These are phyloP conservation scores for Urosaurus nigricauda DNA, from an alignment of 2,797 vertebrate genomes.

Conservation along the genomic window DNA sequence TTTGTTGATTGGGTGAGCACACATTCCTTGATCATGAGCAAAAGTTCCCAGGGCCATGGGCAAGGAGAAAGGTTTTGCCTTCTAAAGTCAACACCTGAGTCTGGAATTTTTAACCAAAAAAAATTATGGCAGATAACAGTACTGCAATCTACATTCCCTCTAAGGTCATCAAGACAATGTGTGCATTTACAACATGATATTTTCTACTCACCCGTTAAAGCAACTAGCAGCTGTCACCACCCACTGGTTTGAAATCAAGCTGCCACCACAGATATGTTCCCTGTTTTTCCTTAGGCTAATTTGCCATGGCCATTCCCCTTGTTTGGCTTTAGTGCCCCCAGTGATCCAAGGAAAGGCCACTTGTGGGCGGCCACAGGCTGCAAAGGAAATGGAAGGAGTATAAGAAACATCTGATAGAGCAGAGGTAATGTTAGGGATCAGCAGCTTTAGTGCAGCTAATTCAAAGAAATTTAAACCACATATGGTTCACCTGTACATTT, in stretches of 20 bases:
- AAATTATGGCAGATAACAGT: neutral
- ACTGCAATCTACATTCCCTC: neutral
- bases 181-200: neutral
- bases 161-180: neutral
- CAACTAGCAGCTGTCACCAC: conserved; percentile 83
- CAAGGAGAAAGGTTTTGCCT: no score
- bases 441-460: neutral
- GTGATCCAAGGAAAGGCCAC: conserved; percentile 60
- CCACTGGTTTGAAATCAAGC: conserved; percentile 80
- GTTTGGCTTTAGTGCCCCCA: conserved; percentile 61
- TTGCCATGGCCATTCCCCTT: conserved; percentile 85
- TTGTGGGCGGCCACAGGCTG: conserved; percentile 64
- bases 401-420: neutral
- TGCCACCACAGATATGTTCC: conserved; percentile 79
- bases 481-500: no score
- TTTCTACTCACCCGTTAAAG: conserved; percentile 63
- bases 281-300: conserved; percentile 67
- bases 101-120: no score
- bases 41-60: no score
- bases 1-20: no score
- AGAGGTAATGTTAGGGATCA: neutral
- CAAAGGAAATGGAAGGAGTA: neutral
- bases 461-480: no score
- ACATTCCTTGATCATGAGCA: no score
- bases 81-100: no score